These are phyloP conservation scores for Ctenopoma kingsleyae DNA, from an alignment of 2,797 vertebrate species.

Conservation along the genomic window DNA sequence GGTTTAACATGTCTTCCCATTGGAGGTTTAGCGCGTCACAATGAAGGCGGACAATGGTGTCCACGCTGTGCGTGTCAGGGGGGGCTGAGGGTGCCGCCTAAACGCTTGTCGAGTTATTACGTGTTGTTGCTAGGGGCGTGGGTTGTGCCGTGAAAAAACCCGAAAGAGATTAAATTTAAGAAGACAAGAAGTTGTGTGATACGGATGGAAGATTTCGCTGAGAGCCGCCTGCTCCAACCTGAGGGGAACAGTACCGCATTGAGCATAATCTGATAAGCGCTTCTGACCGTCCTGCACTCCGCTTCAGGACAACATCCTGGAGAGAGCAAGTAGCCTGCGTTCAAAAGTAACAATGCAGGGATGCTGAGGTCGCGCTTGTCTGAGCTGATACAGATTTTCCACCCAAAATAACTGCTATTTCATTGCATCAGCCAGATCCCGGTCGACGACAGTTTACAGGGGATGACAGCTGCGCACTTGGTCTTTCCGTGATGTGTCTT, in stretches of 20 bases:
- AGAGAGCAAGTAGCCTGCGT: not conserved
- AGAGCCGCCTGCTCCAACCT: conserved; percentile 36
- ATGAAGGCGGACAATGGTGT: conserved; percentile 61
- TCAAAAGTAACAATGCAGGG: conserved; percentile 26
- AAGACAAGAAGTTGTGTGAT: conserved; percentile 23
- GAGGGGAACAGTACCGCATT: conserved; percentile 76
- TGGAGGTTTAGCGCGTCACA: conserved; percentile 61
- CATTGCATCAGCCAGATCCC: conserved; percentile 20
- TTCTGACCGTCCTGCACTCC: conserved; percentile 29
- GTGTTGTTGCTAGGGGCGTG: conserved; percentile 85
- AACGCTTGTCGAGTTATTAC: conserved; percentile 77
- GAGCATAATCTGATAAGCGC: conserved; percentile 72
- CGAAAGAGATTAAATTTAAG: conserved; percentile 38
- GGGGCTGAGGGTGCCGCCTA: conserved; percentile 69
- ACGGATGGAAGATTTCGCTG: conserved; percentile 38
- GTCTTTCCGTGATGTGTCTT: conserved; percentile 60
- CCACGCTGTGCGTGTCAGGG: conserved; percentile 58
- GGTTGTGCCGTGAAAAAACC: conserved; percentile 57
- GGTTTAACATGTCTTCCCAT: conserved; percentile 37
- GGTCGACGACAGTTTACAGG: conserved; percentile 22
- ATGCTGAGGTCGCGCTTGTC: conserved; percentile 58
- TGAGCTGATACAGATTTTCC: conserved; percentile 47
- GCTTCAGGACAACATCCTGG: conserved; percentile 29
- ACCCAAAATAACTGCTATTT: conserved; percentile 39
- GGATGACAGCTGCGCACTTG: conserved; percentile 68